phyloP scores from a whole-genome alignment of 2,888 invertebrate species.

The Chloroclystis v-ata region DNA sequence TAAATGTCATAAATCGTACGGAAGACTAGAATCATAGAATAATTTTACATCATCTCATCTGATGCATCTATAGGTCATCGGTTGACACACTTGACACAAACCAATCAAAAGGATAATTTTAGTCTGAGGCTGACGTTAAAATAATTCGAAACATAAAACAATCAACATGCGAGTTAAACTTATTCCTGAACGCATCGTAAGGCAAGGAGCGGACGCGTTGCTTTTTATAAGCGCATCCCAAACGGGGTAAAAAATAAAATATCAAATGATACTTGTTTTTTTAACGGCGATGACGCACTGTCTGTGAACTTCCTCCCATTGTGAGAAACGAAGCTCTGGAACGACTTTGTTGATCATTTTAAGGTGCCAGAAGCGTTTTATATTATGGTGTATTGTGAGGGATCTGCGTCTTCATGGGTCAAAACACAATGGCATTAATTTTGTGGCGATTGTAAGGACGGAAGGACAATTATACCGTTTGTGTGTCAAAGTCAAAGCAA shows the following conservation, averaged over 20 bases:
- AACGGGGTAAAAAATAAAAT: constrained; percentile 46
- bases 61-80: no score
- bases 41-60: no score
- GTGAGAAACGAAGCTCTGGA: constrained; percentile 53
- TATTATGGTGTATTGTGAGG: constrained; percentile 13
- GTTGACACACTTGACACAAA: no score
- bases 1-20: no score
- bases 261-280: constrained; percentile 44
- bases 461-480: background rate
- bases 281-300: constrained; percentile 64
- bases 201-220: constrained; percentile 35
- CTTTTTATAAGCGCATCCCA: constrained; percentile 39
- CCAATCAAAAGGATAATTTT: no score
- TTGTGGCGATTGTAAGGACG: background rate
- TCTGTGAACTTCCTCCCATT: constrained; percentile 74
- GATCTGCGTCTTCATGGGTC: background rate
- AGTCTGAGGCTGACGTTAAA: no score
- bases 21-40: no score
- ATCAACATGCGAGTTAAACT: constrained; percentile 17
- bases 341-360: constrained; percentile 30
- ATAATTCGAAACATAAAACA: background rate
- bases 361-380: constrained; percentile 22
- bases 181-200: constrained; percentile 16
- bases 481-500: background rate
- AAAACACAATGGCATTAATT: constrained; percentile 18